Conservation (phyloP, 2,888 invertebrate species). For the Melanostoma mellinum region DNA sequence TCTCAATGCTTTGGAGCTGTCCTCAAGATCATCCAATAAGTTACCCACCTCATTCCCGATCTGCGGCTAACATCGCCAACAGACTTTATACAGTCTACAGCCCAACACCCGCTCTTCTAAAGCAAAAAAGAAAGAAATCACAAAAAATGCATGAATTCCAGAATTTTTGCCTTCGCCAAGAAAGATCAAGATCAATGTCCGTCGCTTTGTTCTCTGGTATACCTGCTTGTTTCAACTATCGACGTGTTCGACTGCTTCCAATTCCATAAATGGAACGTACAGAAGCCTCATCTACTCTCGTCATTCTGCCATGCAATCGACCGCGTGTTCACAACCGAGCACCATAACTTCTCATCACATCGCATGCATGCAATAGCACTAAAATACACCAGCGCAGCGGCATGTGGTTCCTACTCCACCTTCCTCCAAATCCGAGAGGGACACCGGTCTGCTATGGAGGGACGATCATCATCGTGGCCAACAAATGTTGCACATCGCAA, state of each 20-base stretch:
- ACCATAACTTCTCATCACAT: constrained; percentile 72
- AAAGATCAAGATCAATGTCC: constrained; percentile 71
- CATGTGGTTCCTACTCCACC: constrained; percentile 61
- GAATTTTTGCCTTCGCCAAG: constrained; percentile 10
- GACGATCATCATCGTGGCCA: constrained; percentile 64
- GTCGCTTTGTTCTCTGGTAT: constrained; percentile 61
- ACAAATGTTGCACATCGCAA: constrained; percentile 72
- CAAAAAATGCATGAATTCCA: constrained; percentile 44
- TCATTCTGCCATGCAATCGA: constrained; percentile 49
- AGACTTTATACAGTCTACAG: background rate
- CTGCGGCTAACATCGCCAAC: constrained; percentile 33
- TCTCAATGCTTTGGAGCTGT: constrained; percentile 67
- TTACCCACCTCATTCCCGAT: constrained; percentile 54
- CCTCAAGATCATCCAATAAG: constrained; percentile 69
- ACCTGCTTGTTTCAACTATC: constrained; percentile 45
- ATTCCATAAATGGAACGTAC: constrained; percentile 72
- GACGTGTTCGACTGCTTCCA: constrained; percentile 70
- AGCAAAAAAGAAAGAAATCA: constrained; percentile 2
- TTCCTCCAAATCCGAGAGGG: constrained; percentile 31
- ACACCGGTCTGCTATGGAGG: constrained; percentile 33
- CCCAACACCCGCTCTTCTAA: constrained; percentile 56
- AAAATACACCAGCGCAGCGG: constrained; percentile 70
- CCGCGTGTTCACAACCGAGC: constrained; percentile 37
- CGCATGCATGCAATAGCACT: constrained; percentile 71
- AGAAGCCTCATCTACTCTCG: constrained; percentile 69